Evolutionary conservation across 1,140 invertebrate species (phyloP).

Genomic region (Plectrocnemia conspersa): DNA sequence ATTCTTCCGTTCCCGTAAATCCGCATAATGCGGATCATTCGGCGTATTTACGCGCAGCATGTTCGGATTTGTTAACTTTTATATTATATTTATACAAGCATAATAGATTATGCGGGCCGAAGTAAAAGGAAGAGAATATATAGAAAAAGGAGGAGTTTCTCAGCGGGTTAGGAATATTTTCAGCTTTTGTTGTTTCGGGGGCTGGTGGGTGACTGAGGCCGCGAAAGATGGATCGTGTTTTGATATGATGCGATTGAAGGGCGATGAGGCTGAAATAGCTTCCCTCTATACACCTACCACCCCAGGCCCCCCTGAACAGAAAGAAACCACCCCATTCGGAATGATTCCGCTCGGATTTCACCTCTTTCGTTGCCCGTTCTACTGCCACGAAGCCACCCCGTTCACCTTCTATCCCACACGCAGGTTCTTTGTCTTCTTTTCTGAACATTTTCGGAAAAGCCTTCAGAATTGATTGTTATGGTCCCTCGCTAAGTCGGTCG

Average conservation of each 20-base stretch:
- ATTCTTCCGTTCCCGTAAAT: no score
- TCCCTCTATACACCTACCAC: conserved; percentile 12
- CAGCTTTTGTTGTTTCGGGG: conserved; percentile 33
- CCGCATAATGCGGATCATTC: no score
- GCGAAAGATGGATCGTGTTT: conserved; percentile 33
- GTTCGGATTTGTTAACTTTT: conserved; percentile 19
- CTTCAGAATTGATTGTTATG: conserved; percentile 21
- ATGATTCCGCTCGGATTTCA: not conserved
- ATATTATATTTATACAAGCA: conserved; percentile 9
- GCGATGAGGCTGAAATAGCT: conserved; percentile 33
- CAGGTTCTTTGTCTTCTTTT: conserved; percentile 21
- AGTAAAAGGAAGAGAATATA: not conserved
- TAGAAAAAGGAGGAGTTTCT: conserved; percentile 2
- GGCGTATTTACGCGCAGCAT: not conserved
- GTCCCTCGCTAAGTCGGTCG: conserved; percentile 5
- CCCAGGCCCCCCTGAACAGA: not conserved
- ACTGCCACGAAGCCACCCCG: no score
- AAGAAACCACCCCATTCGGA: not conserved
- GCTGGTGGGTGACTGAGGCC: conserved; percentile 3
- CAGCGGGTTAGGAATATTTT: conserved; percentile 21
- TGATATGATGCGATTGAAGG: conserved; percentile 35
- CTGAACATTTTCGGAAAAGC: conserved; percentile 17
- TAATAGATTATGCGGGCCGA: conserved; percentile 13
- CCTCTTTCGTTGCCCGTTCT: not conserved
- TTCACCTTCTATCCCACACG: no score